Percentiles rank a stretch among this genome's conserved stretches.
These are phyloP conservation scores for Pseudochromis fuscus DNA, from an alignment of 2,797 vertebrate species.

Conservation along the genomic window DNA sequence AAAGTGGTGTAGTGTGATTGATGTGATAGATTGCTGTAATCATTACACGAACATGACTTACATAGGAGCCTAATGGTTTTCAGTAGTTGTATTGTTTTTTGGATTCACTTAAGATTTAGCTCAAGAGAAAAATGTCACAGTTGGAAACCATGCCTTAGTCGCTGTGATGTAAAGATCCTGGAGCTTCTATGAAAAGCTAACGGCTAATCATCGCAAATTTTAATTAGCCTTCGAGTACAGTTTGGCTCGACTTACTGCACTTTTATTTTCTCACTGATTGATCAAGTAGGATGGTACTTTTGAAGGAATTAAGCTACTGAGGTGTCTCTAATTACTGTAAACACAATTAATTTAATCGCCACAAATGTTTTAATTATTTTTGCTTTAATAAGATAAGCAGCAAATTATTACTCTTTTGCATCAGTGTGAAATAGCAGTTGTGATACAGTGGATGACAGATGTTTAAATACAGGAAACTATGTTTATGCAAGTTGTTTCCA, in stretches of 20 bases:
- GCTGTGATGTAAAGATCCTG: not conserved
- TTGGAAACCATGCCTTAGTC: not conserved
- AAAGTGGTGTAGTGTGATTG: too few species aligned
- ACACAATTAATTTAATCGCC: constrained; percentile 25
- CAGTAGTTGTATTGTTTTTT: not conserved
- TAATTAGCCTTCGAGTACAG: constrained; percentile 14
- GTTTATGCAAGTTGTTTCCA: not conserved
- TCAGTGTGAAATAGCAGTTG: not conserved
- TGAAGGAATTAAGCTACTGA: constrained; percentile 24
- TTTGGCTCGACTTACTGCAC: not conserved
- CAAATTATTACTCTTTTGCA: not conserved
- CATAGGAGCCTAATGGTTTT: not conserved
- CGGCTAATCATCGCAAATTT: constrained; percentile 2
- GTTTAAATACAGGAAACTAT: not conserved
- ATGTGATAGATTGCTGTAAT: too few species aligned
- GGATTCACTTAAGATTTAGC: not conserved
- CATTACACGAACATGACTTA: not conserved
- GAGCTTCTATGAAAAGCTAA: not conserved
- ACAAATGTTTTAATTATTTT: constrained; percentile 10
- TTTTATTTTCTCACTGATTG: not conserved
- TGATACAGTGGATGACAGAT: not conserved
- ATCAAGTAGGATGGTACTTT: constrained; percentile 9
- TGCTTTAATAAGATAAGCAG: constrained; percentile 4
- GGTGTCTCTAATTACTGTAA: constrained; percentile 27
- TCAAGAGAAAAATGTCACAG: not conserved